A percentile compares a stretch with the other conserved stretches of the same genome.
These are phyloP conservation scores for Drosophila paramelanica DNA, from an alignment of 2,888 invertebrate genomes.

Conservation along the genomic window DNA sequence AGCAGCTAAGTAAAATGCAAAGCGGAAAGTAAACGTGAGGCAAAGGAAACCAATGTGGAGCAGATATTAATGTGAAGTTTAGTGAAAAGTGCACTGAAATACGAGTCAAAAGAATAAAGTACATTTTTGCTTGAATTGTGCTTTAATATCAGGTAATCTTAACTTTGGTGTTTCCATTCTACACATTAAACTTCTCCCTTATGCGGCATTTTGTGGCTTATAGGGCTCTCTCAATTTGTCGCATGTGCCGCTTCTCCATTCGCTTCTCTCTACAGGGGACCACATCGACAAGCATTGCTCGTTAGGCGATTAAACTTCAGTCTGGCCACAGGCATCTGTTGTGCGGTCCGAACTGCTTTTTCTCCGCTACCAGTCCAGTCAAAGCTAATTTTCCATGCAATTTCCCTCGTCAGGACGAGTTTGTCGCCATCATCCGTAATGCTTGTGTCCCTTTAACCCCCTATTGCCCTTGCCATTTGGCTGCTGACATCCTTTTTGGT, in stretches of 20 bases:
- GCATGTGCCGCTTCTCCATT: background rate
- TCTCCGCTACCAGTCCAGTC: background rate
- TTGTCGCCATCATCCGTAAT: background rate
- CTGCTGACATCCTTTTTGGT: constrained; percentile 21
- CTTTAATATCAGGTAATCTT: no score
- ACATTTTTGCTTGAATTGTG: no score
- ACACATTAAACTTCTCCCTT: no score
- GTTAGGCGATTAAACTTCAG: constrained; percentile 6
- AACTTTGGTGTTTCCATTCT: no score
- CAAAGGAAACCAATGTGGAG: no score
- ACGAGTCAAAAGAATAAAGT: no score
- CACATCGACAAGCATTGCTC: background rate
- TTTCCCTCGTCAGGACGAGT: constrained; percentile 35
- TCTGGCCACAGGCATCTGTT: background rate
- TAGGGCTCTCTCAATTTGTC: background rate
- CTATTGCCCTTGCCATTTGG: constrained; percentile 13
- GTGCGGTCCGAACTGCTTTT: background rate
- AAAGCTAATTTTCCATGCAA: constrained; percentile 76
- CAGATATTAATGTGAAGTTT: no score
- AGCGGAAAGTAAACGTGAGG: background rate
- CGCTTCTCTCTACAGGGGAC: background rate
- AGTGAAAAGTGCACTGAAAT: no score
- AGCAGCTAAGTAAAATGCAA: background rate
- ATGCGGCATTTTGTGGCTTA: no score
- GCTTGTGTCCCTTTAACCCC: constrained; percentile 2